Evolutionary conservation across 2,797 vertebrate genomes (phyloP).

Genomic region (Macrochelys suwanniensis): DNA sequence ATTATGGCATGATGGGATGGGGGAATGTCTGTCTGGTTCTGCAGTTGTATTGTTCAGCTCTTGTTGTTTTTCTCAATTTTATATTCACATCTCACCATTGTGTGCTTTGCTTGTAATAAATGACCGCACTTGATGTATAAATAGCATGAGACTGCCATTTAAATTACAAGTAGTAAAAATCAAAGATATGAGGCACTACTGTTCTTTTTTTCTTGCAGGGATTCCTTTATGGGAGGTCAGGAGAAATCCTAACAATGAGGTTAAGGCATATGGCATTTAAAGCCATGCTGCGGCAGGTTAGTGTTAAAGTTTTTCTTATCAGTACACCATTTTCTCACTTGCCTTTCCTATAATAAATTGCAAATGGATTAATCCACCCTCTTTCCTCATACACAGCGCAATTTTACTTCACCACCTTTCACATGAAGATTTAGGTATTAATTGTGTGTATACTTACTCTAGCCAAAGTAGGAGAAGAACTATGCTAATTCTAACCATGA

Average conservation of each 20-base stretch:
- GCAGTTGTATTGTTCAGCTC: background rate
- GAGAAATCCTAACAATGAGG: slow-evolving; percentile 62
- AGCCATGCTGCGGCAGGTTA: slow-evolving; percentile 63
- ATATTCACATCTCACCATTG: background rate
- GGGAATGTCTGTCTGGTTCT: background rate
- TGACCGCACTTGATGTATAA: background rate
- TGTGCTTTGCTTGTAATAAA: background rate
- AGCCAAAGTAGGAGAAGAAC: background rate
- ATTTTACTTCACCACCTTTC: slow-evolving; percentile 4
- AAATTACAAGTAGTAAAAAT: background rate
- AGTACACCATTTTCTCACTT: background rate
- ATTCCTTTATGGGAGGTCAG: slow-evolving; percentile 61
- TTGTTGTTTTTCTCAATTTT: background rate
- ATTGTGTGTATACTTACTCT: background rate
- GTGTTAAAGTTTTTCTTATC: background rate
- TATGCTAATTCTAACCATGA: background rate
- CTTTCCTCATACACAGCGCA: background rate
- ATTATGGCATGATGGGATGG: background rate
- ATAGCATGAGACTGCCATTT: background rate
- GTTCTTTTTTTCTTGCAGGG: slow-evolving; percentile 44
- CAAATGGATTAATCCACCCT: background rate
- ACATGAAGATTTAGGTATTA: background rate
- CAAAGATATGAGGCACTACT: background rate
- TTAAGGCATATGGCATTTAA: slow-evolving; percentile 64
- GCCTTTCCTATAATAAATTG: background rate